Evolutionary conservation across 2,797 vertebrate genomes (phyloP).

Genomic region (Siniperca obscura): DNA sequence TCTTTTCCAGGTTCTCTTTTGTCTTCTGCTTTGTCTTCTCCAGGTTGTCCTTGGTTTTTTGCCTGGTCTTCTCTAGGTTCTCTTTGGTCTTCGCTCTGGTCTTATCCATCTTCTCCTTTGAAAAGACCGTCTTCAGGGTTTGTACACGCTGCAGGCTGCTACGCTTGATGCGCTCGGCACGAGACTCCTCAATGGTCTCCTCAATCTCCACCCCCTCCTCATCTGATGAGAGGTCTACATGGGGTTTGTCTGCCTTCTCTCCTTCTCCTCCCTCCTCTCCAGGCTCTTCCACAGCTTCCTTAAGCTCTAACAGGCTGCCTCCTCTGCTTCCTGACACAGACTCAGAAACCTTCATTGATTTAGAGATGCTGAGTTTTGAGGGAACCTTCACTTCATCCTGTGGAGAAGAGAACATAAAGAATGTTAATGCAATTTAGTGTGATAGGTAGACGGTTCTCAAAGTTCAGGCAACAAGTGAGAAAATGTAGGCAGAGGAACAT

Average conservation of each 20-base stretch:
- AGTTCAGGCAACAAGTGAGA: neutral
- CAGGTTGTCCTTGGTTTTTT: constrained; percentile 95
- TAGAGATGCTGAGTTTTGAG: constrained; percentile 92
- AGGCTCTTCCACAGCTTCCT: constrained; percentile 79
- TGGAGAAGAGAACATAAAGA: constrained; percentile 38
- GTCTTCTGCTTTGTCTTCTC: constrained; percentile 95
- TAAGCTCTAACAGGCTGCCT: constrained; percentile 83
- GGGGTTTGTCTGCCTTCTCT: constrained; percentile 88
- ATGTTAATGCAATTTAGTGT: constrained; percentile 7
- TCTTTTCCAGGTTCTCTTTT: constrained; percentile 94
- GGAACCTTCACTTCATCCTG: constrained; percentile 97
- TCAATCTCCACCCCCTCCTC: constrained; percentile 95
- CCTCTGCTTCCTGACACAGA: constrained; percentile 87
- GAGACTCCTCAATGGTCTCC: constrained; percentile 91
- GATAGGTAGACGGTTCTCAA: neutral
- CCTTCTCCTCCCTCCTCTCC: constrained; percentile 82
- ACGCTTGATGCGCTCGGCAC: constrained; percentile 93
- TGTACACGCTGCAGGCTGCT: constrained; percentile 96
- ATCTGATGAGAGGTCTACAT: constrained; percentile 93
- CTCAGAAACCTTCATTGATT: constrained; percentile 91
- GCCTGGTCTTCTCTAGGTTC: constrained; percentile 93
- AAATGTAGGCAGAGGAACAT: neutral
- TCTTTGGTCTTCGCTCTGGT: constrained; percentile 93
- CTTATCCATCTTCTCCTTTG: constrained; percentile 98
- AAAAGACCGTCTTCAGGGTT: constrained; percentile 96